phyloP scores from a whole-genome alignment of 2,113 vertebrate genomes.

The Otus sunia region DNA sequence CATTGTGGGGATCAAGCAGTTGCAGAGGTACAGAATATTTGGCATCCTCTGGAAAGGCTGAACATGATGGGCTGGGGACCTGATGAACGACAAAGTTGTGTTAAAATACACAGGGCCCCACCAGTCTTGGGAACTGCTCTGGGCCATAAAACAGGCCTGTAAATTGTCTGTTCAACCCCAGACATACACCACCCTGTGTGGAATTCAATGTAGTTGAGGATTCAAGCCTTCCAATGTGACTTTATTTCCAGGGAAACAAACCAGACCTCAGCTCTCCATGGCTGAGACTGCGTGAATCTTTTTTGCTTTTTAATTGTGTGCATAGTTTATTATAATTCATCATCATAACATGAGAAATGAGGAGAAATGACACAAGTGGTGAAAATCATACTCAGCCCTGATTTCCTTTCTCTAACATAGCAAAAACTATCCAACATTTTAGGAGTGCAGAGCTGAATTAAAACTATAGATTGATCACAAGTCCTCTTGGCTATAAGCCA shows the following conservation, averaged over 20 bases:
- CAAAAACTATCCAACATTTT: not conserved
- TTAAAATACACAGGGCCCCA: not conserved
- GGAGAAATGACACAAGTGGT: not conserved
- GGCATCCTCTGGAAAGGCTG: not conserved
- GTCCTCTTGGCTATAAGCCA: constrained; percentile 42
- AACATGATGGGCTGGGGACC: not conserved
- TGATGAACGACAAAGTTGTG: not conserved
- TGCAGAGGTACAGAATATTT: not conserved
- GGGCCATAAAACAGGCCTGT: not conserved
- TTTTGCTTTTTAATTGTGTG: not conserved
- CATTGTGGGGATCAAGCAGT: not conserved
- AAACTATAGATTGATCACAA: constrained; percentile 53
- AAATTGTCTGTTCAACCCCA: not conserved
- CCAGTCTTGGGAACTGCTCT: not conserved
- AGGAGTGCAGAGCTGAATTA: constrained; percentile 21
- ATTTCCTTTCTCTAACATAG: not conserved
- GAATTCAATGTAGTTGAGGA: not conserved
- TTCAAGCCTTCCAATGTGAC: not conserved
- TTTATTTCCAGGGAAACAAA: not conserved
- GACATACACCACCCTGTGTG: too few species aligned
- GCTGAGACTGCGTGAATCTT: not conserved
- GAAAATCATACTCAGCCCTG: not conserved
- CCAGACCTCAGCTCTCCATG: not conserved
- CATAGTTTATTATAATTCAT: constrained; percentile 22
- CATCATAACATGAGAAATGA: not conserved